Evolutionary conservation across 2,113 vertebrate genomes (phyloP).

Genomic region (Pleuronectes platessa): DNA sequence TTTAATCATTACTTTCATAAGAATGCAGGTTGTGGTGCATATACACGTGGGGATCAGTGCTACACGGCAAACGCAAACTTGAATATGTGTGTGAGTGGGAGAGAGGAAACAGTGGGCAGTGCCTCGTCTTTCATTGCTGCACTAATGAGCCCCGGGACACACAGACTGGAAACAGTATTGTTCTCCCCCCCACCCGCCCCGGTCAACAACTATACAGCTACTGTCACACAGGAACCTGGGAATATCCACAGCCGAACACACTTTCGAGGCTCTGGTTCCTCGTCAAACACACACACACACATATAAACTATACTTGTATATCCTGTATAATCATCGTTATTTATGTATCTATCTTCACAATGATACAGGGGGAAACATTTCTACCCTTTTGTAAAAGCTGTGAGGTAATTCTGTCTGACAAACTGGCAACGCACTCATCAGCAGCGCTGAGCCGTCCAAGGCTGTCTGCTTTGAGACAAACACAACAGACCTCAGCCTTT

Average conservation of each 20-base stretch:
- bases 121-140: constrained; percentile 74
- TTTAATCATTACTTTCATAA: neutral
- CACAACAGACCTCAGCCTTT: constrained; percentile 51
- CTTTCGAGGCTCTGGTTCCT: neutral
- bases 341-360: constrained; percentile 6
- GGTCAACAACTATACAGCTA: constrained; percentile 60
- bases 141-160: constrained; percentile 80
- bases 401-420: constrained; percentile 40
- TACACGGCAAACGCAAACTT: constrained; percentile 12
- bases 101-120: constrained; percentile 78
- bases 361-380: constrained; percentile 33
- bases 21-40: neutral
- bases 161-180: constrained; percentile 79
- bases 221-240: constrained; percentile 58
- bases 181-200: constrained; percentile 48
- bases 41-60: constrained; percentile 17
- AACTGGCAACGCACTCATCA: constrained; percentile 49
- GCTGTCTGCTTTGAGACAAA: constrained; percentile 47
- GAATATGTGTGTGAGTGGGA: constrained; percentile 42
- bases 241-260: constrained; percentile 1
- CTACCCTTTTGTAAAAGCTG: constrained; percentile 34
- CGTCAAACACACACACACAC: constrained; percentile 18
- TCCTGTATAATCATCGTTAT: neutral
- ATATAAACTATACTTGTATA: neutral
- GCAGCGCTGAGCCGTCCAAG: constrained; percentile 34